phyloP scores from a whole-genome alignment of 2,888 invertebrate genomes.

The Quadroppia sp. region DNA sequence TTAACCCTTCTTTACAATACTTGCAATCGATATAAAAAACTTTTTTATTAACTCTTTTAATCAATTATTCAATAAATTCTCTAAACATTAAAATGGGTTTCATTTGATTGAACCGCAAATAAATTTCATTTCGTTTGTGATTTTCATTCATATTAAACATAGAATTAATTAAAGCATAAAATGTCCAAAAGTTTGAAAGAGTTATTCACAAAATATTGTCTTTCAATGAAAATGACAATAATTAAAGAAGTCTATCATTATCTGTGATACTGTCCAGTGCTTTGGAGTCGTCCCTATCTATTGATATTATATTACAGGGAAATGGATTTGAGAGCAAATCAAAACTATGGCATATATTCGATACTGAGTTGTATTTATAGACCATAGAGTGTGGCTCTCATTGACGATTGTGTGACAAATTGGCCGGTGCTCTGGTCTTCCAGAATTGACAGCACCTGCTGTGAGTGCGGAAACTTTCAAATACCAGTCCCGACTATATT shows the following conservation, averaged over 20 bases:
- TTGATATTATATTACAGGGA: slow-evolving; percentile 19
- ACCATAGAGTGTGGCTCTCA: not conserved
- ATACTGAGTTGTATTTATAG: not conserved
- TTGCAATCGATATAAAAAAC: not conserved
- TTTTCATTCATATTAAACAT: not conserved
- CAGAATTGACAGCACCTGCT: slow-evolving; percentile 20
- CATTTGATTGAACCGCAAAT: not conserved
- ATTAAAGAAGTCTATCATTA: not conserved
- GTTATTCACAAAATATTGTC: not conserved
- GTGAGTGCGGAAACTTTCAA: slow-evolving; percentile 32
- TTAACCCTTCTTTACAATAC: slow-evolving; percentile 30
- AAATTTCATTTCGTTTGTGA: not conserved
- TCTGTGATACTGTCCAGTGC: not conserved
- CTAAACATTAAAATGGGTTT: not conserved
- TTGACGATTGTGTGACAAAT: slow-evolving; percentile 7
- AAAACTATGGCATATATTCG: not conserved
- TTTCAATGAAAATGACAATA: not conserved
- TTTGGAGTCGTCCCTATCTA: not conserved
- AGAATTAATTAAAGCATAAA: not conserved
- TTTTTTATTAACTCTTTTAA: slow-evolving; percentile 32
- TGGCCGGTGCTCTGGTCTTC: slow-evolving; percentile 5
- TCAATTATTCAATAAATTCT: not conserved
- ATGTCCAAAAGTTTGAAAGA: not conserved
- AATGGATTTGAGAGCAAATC: slow-evolving; percentile 11
- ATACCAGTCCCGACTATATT: not conserved